These are phyloP conservation scores for Cepaea nemoralis DNA, from an alignment of 1,140 invertebrate species.

Conservation along the genomic window DNA sequence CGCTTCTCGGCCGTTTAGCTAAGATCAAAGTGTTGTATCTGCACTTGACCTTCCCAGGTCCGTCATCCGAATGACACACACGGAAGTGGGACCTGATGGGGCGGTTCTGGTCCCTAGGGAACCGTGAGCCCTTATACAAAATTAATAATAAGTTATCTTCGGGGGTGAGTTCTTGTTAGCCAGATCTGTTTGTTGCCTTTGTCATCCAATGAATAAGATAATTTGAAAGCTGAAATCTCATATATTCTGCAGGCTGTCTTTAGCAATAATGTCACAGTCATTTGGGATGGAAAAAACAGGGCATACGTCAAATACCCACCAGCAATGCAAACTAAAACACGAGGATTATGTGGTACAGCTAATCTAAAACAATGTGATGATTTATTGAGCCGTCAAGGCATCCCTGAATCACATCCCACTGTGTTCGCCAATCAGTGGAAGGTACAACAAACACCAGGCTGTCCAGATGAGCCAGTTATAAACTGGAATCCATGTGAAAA, in stretches of 20 bases:
- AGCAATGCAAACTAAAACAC: slow-evolving; percentile 76
- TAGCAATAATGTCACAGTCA: slow-evolving; percentile 82
- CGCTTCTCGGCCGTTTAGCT: too few species aligned
- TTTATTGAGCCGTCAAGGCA: slow-evolving; percentile 87
- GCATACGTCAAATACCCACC: slow-evolving; percentile 86
- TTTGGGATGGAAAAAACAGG: slow-evolving; percentile 79
- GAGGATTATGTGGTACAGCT: slow-evolving; percentile 89
- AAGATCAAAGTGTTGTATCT: too few species aligned
- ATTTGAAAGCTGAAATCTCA: too few species aligned
- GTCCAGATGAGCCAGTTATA: slow-evolving; percentile 74
- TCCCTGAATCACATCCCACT: slow-evolving; percentile 80
- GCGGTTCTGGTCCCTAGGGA: too few species aligned
- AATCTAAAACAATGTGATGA: slow-evolving; percentile 89
- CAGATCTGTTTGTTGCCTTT: too few species aligned
- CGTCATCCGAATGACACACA: too few species aligned
- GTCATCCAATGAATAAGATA: too few species aligned
- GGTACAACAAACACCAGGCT: slow-evolving; percentile 77
- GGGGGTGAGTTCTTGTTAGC: too few species aligned
- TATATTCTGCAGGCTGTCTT: slow-evolving; percentile 76
- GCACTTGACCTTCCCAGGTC: too few species aligned
- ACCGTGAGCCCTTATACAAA: too few species aligned
- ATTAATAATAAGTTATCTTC: too few species aligned
- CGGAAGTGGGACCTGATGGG: too few species aligned
- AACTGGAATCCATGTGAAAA: slow-evolving; percentile 54
- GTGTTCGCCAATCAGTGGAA: slow-evolving; percentile 92